phyloP scores from a whole-genome alignment of 2,888 invertebrate genomes.

The Sminthurides aquaticus region DNA sequence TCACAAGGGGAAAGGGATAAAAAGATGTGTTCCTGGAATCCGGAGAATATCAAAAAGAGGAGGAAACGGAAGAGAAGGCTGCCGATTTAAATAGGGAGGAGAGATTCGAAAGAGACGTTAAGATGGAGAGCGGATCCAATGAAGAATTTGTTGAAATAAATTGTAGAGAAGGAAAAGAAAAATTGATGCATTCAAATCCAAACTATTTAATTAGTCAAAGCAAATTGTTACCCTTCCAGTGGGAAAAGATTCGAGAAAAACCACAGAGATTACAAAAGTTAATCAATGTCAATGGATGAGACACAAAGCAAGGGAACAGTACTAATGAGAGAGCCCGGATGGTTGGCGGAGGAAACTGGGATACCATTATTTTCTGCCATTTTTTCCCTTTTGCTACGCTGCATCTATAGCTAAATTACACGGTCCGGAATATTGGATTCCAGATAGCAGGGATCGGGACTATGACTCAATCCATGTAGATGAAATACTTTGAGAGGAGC shows the following conservation, averaged over 20 bases:
- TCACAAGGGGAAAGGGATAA: too few relatives aligned
- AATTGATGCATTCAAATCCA: slow-evolving; percentile 1
- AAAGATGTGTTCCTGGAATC: too few relatives aligned
- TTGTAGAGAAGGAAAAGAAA: too few relatives aligned
- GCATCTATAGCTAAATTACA: not conserved
- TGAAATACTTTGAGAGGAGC: too few relatives aligned
- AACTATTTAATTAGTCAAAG: not conserved
- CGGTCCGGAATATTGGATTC: not conserved
- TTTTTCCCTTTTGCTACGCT: not conserved
- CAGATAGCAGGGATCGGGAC: too few relatives aligned
- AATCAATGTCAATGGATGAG: not conserved
- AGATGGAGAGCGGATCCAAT: too few relatives aligned
- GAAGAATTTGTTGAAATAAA: not conserved
- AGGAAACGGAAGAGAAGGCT: too few relatives aligned
- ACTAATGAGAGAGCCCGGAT: not conserved
- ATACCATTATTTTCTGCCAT: not conserved
- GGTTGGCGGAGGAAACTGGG: not conserved
- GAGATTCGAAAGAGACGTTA: too few relatives aligned
- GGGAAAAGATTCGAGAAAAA: not conserved
- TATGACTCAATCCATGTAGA: not conserved
- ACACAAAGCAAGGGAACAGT: not conserved
- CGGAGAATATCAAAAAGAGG: too few relatives aligned
- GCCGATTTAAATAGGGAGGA: too few relatives aligned
- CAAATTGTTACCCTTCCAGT: not conserved
- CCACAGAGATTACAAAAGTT: not conserved